Base-by-base conservation (phyloP, 2,888 invertebrate species). In the Epirrita christyi region DNA sequence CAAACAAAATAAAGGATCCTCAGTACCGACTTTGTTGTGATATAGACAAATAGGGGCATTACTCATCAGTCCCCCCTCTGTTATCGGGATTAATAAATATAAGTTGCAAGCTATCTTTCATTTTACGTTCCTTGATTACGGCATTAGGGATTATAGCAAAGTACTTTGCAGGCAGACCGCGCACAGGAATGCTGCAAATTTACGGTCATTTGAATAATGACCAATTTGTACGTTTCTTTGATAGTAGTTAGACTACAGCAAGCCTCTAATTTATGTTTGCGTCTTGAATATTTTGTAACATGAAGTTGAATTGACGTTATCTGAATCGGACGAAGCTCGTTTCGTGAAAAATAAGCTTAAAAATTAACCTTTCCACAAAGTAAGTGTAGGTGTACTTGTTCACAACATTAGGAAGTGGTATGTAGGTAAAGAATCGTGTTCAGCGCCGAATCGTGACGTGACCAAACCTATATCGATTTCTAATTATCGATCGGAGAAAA, bases 31-130 rank as follows among this genome's bases (percentile, higher is more conserved):
- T 73, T 64, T 70, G 70, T 71, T 65, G 70, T 74, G 79, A 81
- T 73, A 70, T 64, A 74, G 77, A 84, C 81, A 79, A 84, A 85
- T 83, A 79, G 70, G 72, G 63, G 49, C 66, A 83, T 85, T 80
- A 82, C 73, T 83, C 75, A 78, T 68, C 72, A 64, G 73, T 59
- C 70, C 70, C 71, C 73, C 76, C 77, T 72, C 68, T 71, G 77
- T 78, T 79, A 82, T 80, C 77, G 68, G 72, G 75, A 76, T 75
- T 75, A 72, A 80, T 79, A 70, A 72, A 70, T 67, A 63, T 69
- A 65, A 64, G 75, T 66, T 67, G 67, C 53, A 32, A 43, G 59
- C 70, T 68, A 75, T 78, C 71, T 70, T 66, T 73, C 72, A 75
- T 75, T 77, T 66, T 73, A 68, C 72, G 76, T 69, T 72, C 71